Evolutionary conservation across 2,888 invertebrate species (phyloP).

Genomic region (Neoaliturus tenellus): DNA sequence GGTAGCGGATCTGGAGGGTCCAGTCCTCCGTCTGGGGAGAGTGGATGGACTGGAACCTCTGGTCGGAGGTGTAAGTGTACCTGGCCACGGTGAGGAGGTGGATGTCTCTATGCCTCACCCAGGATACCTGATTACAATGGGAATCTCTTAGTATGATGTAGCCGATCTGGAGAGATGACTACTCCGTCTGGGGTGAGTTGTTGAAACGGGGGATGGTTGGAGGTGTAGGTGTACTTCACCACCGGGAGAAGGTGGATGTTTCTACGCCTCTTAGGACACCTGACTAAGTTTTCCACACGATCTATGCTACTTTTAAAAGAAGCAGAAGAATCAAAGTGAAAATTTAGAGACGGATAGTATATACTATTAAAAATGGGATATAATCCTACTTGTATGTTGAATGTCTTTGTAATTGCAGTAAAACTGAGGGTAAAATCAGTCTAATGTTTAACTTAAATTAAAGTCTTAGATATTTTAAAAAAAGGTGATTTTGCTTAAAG

Average conservation of each 20-base stretch:
- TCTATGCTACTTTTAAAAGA: too few species aligned
- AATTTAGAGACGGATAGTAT: too few species aligned
- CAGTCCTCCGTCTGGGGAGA: slow-evolving; percentile 91
- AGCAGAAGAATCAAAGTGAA: too few species aligned
- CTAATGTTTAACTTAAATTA: too few species aligned
- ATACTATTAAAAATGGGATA: too few species aligned
- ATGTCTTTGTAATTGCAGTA: too few species aligned
- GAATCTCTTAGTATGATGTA: too few species aligned
- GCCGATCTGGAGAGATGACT: slow-evolving; percentile 88
- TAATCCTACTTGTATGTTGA: too few species aligned
- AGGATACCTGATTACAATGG: slow-evolving; percentile 85
- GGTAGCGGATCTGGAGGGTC: slow-evolving; percentile 88
- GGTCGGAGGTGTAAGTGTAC: slow-evolving; percentile 88
- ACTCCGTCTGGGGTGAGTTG: slow-evolving; percentile 90
- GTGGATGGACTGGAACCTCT: slow-evolving; percentile 90
- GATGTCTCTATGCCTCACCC: slow-evolving; percentile 85
- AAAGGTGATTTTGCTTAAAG: too few species aligned
- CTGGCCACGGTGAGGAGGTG: slow-evolving; percentile 83
- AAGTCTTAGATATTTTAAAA: too few species aligned
- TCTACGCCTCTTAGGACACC: slow-evolving; percentile 80
- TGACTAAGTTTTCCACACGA: too few species aligned
- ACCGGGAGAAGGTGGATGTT: slow-evolving; percentile 85
- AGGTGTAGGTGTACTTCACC: slow-evolving; percentile 84
- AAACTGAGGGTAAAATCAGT: too few species aligned
- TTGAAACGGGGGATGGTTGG: slow-evolving; percentile 91